phyloP scores from a whole-genome alignment of 2,888 invertebrate species.

The Chaetogeoica ovagalla region DNA sequence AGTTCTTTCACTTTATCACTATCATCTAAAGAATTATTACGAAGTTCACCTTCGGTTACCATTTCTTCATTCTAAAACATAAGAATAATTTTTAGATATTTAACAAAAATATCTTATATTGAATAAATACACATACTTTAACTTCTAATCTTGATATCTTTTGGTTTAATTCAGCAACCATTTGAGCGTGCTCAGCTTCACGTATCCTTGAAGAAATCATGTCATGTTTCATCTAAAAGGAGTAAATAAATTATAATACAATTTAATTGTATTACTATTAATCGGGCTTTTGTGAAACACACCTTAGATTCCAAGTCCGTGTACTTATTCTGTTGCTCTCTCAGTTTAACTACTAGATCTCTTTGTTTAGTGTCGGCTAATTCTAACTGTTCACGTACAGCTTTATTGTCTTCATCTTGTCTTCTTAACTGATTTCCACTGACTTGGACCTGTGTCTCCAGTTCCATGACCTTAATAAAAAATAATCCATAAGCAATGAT shows the following conservation, averaged over 20 bases:
- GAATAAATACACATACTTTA: conserved; percentile 66
- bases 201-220: conserved; percentile 90
- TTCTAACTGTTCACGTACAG: conserved; percentile 78
- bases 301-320: conserved; percentile 66
- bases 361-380: conserved; percentile 73
- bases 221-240: conserved; percentile 76
- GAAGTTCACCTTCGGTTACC: conserved; percentile 87
- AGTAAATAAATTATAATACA: background rate
- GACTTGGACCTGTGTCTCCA: conserved; percentile 93
- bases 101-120: background rate
- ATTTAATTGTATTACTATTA: conserved; percentile 3
- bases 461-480: conserved; percentile 76
- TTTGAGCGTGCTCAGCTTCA: conserved; percentile 92
- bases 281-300: conserved; percentile 24
- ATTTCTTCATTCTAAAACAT: conserved; percentile 85
- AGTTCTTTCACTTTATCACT: conserved; percentile 84
- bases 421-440: conserved; percentile 84
- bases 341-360: conserved; percentile 74
- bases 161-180: conserved; percentile 88
- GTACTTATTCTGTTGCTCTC: conserved; percentile 81
- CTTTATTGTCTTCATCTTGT: conserved; percentile 91
- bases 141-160: conserved; percentile 91
- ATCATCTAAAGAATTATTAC: conserved; percentile 78
- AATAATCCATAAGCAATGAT: background rate
- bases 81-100: background rate